A percentile compares a stretch with the other conserved stretches of the same genome.
Evolutionary conservation across 2,888 invertebrate species (phyloP).

Genomic region (Cryptus viduatorius): DNA sequence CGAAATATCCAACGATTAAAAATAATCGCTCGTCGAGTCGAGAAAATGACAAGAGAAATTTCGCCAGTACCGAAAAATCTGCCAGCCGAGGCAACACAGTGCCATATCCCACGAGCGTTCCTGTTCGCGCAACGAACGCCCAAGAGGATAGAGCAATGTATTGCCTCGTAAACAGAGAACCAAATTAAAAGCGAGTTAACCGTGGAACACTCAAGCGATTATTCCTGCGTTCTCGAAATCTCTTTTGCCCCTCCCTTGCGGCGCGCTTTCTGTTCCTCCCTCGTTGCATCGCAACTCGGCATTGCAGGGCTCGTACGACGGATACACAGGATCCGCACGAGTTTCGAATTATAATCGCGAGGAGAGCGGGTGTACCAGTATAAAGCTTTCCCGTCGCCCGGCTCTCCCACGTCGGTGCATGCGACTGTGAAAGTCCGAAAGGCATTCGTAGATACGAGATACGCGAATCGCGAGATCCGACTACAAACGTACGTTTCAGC

Average conservation of each 20-base stretch:
- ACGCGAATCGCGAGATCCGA: conserved; percentile 1
- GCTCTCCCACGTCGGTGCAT: conserved; percentile 1
- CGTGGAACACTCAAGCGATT: conserved; percentile 28
- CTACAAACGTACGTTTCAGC: neutral
- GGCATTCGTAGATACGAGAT: conserved; percentile 25
- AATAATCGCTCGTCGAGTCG: too few species aligned
- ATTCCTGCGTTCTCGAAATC: conserved; percentile 41
- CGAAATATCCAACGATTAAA: too few species aligned
- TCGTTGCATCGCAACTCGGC: conserved; percentile 1
- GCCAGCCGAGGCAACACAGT: conserved; percentile 10
- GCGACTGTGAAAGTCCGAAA: conserved; percentile 22
- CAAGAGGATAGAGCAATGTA: neutral
- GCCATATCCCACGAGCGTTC: conserved; percentile 13
- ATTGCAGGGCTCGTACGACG: neutral
- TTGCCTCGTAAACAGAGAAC: conserved; percentile 36
- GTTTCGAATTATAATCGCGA: conserved; percentile 43
- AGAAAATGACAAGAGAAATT: conserved; percentile 21
- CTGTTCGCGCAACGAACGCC: neutral
- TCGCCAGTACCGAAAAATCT: neutral
- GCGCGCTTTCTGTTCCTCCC: neutral
- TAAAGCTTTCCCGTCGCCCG: conserved; percentile 19
- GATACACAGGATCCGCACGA: conserved; percentile 17
- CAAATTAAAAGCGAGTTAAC: conserved; percentile 56
- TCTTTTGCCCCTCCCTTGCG: conserved; percentile 31
- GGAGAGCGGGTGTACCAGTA: conserved; percentile 2